Conservation (phyloP, 2,797 vertebrate species). For the Bradypus variegatus region DNA sequence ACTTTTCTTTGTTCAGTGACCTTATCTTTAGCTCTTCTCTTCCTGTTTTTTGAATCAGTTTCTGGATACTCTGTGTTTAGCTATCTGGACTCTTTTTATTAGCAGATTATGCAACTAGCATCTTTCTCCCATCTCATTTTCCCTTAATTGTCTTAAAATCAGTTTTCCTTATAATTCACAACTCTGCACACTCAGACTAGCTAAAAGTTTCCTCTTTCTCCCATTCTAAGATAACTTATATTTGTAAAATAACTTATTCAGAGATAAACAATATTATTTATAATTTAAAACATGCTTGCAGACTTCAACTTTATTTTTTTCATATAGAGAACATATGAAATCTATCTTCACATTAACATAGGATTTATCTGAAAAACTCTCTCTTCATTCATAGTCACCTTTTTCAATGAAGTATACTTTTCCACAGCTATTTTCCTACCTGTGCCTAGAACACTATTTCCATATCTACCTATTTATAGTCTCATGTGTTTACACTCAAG, state of each 20-base stretch:
- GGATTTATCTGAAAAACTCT: background rate
- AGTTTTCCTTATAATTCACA: background rate
- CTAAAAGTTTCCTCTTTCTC: background rate
- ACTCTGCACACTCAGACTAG: background rate
- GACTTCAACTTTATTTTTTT: background rate
- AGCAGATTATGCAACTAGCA: background rate
- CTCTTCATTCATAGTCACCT: background rate
- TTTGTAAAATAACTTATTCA: background rate
- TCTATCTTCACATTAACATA: background rate
- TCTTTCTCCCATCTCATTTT: background rate
- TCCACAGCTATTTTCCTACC: background rate
- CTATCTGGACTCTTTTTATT: background rate
- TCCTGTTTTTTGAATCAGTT: background rate
- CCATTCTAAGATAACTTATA: background rate
- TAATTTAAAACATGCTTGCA: background rate
- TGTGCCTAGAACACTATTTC: background rate
- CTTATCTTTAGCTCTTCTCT: background rate
- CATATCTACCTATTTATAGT: background rate
- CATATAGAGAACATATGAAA: background rate
- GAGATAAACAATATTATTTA: background rate
- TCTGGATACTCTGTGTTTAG: background rate
- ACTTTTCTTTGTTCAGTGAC: background rate
- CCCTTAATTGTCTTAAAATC: background rate
- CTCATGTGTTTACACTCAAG: background rate
- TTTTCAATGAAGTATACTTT: background rate